Conservation (phyloP, 2,797 vertebrate species). For the Okamejei kenojei region DNA sequence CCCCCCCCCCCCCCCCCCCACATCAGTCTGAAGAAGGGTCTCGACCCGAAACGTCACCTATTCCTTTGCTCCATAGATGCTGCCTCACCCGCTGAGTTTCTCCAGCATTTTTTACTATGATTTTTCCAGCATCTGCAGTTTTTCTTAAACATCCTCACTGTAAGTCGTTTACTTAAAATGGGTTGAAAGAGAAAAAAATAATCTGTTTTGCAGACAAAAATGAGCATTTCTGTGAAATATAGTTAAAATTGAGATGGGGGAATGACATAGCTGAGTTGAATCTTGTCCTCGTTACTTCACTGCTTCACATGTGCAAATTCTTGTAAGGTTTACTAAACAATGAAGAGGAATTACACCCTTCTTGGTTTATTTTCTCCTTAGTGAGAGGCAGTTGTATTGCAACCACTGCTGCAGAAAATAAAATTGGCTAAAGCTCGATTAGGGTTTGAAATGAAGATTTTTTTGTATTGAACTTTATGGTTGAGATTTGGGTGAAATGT, state of each 20-base stretch:
- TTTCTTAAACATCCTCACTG: neutral
- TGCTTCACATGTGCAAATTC: neutral
- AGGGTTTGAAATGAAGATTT: neutral
- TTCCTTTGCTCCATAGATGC: no score
- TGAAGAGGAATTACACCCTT: neutral
- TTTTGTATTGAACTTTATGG: neutral
- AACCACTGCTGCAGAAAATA: neutral
- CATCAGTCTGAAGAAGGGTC: no score
- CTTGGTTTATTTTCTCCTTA: neutral
- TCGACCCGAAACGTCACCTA: no score
- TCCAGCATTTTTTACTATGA: no score
- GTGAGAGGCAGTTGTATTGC: neutral
- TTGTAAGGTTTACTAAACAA: neutral
- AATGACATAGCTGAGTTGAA: neutral
- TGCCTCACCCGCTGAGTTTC: no score
- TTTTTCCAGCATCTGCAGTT: no score
- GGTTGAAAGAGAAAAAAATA: neutral
- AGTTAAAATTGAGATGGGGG: neutral
- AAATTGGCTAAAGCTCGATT: neutral
- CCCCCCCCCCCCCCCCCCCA: no score
- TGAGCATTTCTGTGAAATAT: neutral
- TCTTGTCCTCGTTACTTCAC: neutral
- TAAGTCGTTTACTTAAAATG: neutral
- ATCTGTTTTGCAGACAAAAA: neutral
- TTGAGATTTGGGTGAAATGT: neutral